phyloP scores from a whole-genome alignment of 2,113 vertebrate genomes.

The Mus pahari region DNA sequence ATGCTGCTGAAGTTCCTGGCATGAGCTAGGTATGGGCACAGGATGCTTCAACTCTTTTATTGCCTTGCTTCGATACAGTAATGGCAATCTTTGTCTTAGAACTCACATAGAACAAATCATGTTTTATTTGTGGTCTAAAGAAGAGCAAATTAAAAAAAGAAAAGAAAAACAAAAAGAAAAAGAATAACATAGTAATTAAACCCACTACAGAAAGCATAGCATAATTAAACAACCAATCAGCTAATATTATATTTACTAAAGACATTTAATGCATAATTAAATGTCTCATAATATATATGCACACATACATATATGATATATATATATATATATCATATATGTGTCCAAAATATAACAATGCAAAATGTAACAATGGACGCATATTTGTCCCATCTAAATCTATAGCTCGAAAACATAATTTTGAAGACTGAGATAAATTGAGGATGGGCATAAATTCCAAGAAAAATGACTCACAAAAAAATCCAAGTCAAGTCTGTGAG shows the following conservation, averaged over 20 bases:
- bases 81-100: neutral
- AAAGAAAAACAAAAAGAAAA: neutral
- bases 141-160: neutral
- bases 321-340: neutral
- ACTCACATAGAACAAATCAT: neutral
- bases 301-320: neutral
- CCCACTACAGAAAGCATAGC: neutral
- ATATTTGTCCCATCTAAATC: neutral
- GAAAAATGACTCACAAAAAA: neutral
- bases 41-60: neutral
- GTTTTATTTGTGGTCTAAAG: neutral
- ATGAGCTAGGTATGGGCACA: neutral
- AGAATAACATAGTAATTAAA: conserved; percentile 20
- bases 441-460: neutral
- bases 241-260: neutral
- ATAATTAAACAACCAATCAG: neutral
- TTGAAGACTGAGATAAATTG: neutral
- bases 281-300: neutral
- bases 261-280: neutral
- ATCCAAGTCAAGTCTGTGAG: neutral
- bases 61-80: neutral
- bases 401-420: neutral
- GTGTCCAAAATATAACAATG: neutral
- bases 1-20: neutral
- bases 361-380: neutral